Percentiles rank a stretch among this genome's conserved stretches.
Evolutionary conservation across 2,888 invertebrate genomes (phyloP).

Genomic region (Nematopogon swammerdamellus): DNA sequence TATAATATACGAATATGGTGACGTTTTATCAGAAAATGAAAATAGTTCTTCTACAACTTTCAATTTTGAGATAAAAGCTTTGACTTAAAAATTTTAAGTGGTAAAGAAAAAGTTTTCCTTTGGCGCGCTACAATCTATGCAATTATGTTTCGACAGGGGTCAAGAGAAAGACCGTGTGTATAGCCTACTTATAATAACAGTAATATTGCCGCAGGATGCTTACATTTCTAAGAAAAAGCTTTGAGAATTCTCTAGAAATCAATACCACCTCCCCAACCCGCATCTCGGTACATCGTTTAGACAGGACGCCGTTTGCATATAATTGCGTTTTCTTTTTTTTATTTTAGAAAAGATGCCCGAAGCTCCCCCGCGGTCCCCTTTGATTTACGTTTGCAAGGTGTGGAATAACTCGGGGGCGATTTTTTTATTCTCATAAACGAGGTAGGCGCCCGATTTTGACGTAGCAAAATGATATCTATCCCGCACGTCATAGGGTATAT

Average conservation of each 20-base stretch:
- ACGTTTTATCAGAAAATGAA: no score
- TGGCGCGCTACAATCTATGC: no score
- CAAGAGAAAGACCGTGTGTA: no score
- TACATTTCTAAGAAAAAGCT: no score
- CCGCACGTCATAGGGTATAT: not conserved
- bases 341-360: constrained; percentile 28
- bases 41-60: no score
- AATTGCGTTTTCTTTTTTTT: constrained; percentile 54
- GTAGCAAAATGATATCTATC: not conserved
- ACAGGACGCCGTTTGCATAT: constrained; percentile 31
- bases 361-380: constrained; percentile 38
- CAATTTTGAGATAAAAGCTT: no score
- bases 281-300: not conserved
- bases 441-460: not conserved
- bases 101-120: no score
- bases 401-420: constrained; percentile 33
- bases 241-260: not conserved
- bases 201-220: no score
- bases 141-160: no score
- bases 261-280: not conserved
- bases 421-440: not conserved
- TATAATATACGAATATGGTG: no score
- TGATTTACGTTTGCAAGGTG: constrained; percentile 58
- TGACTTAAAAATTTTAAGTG: no score
- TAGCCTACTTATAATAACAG: no score